A percentile compares a stretch with the other conserved stretches of the same genome.
Conservation (phyloP, 2,797 vertebrate species). For the Gorsachius magnificus region DNA sequence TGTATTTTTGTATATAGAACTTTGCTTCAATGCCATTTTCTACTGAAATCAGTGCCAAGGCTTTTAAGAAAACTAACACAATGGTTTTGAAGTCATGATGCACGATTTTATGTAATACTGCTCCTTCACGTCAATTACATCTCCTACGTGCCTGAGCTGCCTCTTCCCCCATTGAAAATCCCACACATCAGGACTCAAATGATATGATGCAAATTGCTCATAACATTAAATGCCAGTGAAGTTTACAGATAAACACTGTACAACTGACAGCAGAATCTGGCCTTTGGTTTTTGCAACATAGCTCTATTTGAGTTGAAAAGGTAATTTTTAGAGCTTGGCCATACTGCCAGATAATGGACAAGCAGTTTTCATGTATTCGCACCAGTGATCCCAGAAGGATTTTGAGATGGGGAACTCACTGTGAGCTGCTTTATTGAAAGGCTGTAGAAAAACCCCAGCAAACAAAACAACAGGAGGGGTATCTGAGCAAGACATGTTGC, state of each 20-base stretch:
- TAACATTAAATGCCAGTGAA: background rate
- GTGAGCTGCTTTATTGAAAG: background rate
- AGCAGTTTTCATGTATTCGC: background rate
- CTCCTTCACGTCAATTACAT: background rate
- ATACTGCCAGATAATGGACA: background rate
- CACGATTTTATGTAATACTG: background rate
- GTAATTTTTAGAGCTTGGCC: background rate
- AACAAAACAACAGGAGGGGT: background rate
- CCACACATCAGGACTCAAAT: background rate
- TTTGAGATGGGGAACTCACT: background rate
- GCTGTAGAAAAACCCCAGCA: background rate
- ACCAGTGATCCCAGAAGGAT: background rate
- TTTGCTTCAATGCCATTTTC: background rate
- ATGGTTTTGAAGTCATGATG: background rate
- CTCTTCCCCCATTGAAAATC: background rate
- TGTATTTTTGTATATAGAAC: background rate
- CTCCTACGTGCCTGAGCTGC: background rate
- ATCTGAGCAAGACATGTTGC: accelerated
- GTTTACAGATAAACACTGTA: background rate
- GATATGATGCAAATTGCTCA: background rate
- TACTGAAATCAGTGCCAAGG: background rate
- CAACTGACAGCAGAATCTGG: background rate
- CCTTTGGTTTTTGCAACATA: background rate
- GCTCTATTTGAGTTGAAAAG: background rate
- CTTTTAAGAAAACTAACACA: background rate